Base-by-base conservation (phyloP, 2,797 vertebrate genomes). In the Syngnathus rostellatus region DNA sequence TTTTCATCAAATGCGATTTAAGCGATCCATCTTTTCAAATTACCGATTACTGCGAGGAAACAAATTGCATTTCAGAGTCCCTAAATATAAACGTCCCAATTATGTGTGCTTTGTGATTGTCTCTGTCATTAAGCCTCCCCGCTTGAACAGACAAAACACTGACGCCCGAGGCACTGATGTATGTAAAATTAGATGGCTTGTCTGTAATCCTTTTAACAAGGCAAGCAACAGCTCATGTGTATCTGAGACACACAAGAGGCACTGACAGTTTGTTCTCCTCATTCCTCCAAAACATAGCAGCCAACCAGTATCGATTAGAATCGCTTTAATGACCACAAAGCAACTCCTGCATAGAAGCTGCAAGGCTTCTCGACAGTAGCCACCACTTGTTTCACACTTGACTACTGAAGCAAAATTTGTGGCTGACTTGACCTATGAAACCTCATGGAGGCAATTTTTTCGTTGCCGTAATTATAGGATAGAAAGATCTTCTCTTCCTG, bases 161-260 rank as follows among this genome's bases (percentile, higher is more conserved):
- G 79, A 72, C 58, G 51, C 67, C 25, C 65, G 4, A 62, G 14
- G 2, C 46, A 38, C 72, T 80, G 77, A 53, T 46, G 61, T 46
- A 62, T 73, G 68, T 70, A 72, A 80, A 83, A 85, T 84, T 71
- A 70, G 63, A 77, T 0, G 62, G 63, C 64, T 72, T 76, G 53
- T 70, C 70, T 82, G 61, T 64, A 76, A 73, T 85, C 78, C 72
- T 62, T 81, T 83, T 77, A 81, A 72, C 74, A 73, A 81, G 66
- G 58, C 71, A 39, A 72, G 67, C 68, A 72, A 67, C 75, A 71
- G 70, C 72, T 81, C 67, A 31, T 59, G 68, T 66, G 31, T 62
- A 65, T 70, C 64, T 71, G 66, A 72, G 68, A 79, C 68, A 61
- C 31, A 46, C 37, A 75, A 50, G 77, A 68, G 54, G 77, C 60